phyloP scores from a whole-genome alignment of 2,888 invertebrate species.

The Hipparchia semele region DNA sequence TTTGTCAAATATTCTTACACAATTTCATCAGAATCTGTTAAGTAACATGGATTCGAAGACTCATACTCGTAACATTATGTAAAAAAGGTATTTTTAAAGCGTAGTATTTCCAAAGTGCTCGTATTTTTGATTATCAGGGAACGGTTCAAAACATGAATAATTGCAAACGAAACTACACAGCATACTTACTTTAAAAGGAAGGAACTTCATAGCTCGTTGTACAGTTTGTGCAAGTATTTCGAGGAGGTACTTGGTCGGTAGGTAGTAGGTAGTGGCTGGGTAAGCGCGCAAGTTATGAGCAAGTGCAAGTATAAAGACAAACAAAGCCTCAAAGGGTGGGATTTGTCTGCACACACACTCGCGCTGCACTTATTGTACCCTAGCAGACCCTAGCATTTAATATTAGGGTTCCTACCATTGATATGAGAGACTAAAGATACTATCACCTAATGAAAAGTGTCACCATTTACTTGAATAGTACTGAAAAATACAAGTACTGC shows the following conservation, averaged over 20 bases:
- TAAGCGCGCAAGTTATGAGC: constrained; percentile 15
- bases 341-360: constrained; percentile 16
- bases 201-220: constrained; percentile 8
- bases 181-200: background rate
- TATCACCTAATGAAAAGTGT: no score
- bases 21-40: no score
- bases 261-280: background rate
- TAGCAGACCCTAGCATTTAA: constrained; percentile 34
- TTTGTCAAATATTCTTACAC: no score
- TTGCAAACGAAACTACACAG: background rate
- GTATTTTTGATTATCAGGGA: no score
- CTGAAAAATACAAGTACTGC: no score
- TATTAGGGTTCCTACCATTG: constrained; percentile 27
- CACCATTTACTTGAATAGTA: no score
- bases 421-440: background rate
- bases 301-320: constrained; percentile 31
- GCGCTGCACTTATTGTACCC: constrained; percentile 25
- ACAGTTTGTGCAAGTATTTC: background rate
- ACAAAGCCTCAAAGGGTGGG: constrained; percentile 31
- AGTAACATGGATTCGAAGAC: no score
- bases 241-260: background rate
- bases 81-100: no score
- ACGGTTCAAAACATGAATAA: background rate
- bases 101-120: no score
- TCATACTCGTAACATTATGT: no score